Base-by-base conservation (phyloP, 1,140 invertebrate genomes). In the Thrips palmi region DNA sequence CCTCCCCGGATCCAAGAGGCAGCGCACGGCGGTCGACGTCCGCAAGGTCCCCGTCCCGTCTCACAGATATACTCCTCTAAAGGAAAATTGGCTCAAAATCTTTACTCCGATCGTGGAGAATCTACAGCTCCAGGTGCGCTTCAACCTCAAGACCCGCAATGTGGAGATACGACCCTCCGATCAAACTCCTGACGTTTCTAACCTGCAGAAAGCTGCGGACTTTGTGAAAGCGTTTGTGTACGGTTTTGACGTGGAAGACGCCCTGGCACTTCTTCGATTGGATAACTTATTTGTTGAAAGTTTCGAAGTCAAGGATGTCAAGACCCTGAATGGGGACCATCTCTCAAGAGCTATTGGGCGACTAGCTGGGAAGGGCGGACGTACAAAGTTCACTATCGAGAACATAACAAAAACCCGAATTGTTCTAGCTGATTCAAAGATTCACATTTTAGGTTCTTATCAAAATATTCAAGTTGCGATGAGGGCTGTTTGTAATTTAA, bases 381-480 rank as follows among this genome's bases (percentile, higher is more conserved):
- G 86, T 43, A 98, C 91, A 3, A 98, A 96, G 55, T 97, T 87
- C 51, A 96, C 92, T 2, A 97, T 99, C 53, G 94, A 99, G 65
- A 99, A 99, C 63, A 87, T 86, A 0, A 98, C 94, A 7, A 97
- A 96, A 63, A 97, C 93, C 0, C 75, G 96, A 59, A 97, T 99
- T 50, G 87, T 99, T 15, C 58, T 99, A 36, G 93, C 93, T 28
- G 92, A 97, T 53, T 74, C 70, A 42, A 96, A 94, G 70, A 84
- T 99, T 45, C 93, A 99, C 57, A 87, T 98, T 40, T 64, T 99
- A 29, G 96, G 96, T 25, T 93, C 92, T 44, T 98, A 79, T 60
- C 86, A 97, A 61, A 98, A 97, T 57, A 96, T 98, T 44, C 80
- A 89, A 49, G 55, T 94, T 38, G 96, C 94, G 0, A 73, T 91